These are phyloP conservation scores for Gallinago nigripennis DNA, from an alignment of 2,797 vertebrate genomes.

Conservation along the genomic window DNA sequence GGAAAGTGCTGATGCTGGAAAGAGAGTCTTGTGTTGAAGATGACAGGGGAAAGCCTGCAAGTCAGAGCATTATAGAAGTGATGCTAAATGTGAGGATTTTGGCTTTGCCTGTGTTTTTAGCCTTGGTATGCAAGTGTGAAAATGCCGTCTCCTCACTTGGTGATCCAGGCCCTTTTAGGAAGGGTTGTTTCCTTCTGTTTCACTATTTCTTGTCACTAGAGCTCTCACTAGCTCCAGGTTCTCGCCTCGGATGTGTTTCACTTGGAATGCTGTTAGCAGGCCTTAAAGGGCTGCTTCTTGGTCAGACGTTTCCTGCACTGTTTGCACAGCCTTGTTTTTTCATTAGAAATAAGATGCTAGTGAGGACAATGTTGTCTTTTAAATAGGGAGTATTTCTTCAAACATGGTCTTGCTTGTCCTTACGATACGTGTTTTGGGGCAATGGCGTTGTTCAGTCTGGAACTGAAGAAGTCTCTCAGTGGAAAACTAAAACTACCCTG, in stretches of 20 bases:
- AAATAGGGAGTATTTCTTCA: background rate
- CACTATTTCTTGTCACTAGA: background rate
- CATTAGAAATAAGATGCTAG: background rate
- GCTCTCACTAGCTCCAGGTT: background rate
- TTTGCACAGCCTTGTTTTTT: background rate
- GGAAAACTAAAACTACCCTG: background rate
- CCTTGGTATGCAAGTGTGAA: background rate
- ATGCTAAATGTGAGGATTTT: background rate
- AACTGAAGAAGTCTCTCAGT: background rate
- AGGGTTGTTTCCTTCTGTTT: background rate
- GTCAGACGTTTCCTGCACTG: background rate
- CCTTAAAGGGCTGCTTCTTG: background rate
- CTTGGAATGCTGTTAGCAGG: background rate
- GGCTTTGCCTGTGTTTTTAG: background rate
- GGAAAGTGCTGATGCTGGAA: background rate
- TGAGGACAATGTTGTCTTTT: background rate
- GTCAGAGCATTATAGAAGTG: background rate
- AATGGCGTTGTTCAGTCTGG: background rate
- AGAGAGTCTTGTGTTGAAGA: background rate
- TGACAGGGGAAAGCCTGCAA: background rate
- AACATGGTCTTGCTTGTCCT: background rate
- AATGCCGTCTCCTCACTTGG: background rate
- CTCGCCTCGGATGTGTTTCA: background rate
- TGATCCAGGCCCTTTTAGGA: background rate
- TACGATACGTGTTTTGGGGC: background rate